These are phyloP conservation scores for Lethenteron camtschaticum DNA, from an alignment of 2,113 vertebrate genomes.

Conservation along the genomic window DNA sequence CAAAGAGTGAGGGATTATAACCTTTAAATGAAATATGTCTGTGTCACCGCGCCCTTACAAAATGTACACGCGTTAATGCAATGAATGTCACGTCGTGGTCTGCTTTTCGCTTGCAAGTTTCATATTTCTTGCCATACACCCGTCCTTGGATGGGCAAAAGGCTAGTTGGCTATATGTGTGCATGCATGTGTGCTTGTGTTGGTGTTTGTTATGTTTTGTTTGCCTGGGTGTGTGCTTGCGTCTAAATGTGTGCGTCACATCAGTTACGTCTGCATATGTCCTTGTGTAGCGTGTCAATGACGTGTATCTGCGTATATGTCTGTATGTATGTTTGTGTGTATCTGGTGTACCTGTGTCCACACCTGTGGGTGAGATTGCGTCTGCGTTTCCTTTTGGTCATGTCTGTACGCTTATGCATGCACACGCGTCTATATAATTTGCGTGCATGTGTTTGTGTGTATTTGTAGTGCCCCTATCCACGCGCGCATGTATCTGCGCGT, in stretches of 20 bases:
- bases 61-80: too few species aligned
- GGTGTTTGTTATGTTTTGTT: not conserved
- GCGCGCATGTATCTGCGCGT: not conserved
- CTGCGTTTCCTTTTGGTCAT: not conserved
- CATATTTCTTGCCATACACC: too few species aligned
- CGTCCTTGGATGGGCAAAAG: too few species aligned
- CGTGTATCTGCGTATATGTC: not conserved
- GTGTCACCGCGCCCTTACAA: too few species aligned
- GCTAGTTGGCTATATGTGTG: constrained; percentile 1
- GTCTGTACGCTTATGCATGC: not conserved
- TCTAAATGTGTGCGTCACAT: constrained; percentile 1
- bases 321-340: not conserved
- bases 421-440: not conserved
- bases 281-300: not conserved
- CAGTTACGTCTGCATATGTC: not conserved
- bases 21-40: too few species aligned
- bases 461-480: not conserved
- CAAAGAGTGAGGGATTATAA: too few species aligned
- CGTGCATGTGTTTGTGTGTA: not conserved
- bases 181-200: constrained; percentile 5
- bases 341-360: not conserved
- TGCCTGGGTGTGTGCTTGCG: not conserved
- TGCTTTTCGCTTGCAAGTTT: too few species aligned
- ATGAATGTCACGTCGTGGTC: too few species aligned
- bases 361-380: constrained; percentile 3